These are phyloP conservation scores for Tinea trinotella DNA, from an alignment of 2,888 invertebrate species.

Conservation along the genomic window DNA sequence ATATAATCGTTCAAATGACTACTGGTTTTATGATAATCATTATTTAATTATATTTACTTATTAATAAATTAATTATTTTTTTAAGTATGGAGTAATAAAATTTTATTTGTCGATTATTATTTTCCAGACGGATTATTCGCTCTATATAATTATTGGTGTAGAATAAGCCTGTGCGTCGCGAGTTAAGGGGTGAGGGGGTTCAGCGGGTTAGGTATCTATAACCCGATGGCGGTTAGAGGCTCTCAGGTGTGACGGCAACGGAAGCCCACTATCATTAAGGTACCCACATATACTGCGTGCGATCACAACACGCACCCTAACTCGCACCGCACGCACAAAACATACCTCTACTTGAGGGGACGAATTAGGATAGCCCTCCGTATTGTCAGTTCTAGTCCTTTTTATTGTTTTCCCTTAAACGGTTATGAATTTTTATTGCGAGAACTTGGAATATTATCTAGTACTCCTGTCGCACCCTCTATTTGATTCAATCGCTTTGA, in stretches of 20 bases:
- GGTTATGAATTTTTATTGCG: constrained; percentile 22
- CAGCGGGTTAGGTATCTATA: constrained; percentile 52
- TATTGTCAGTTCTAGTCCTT: constrained; percentile 25
- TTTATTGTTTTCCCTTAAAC: constrained; percentile 26
- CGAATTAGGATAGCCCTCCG: constrained; percentile 36
- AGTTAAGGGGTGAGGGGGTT: constrained; percentile 55
- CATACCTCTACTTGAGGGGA: constrained; percentile 31
- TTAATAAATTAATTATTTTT: neutral
- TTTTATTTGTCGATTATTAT: too few species aligned
- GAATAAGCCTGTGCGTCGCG: constrained; percentile 37
- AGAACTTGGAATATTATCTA: neutral
- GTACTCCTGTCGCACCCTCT: too few species aligned
- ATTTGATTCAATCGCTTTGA: too few species aligned
- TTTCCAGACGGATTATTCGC: constrained; percentile 26
- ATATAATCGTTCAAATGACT: constrained; percentile 18
- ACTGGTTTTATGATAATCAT: constrained; percentile 20
- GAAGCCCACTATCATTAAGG: constrained; percentile 69
- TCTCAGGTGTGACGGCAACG: constrained; percentile 71
- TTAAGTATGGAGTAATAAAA: neutral
- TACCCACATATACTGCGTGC: constrained; percentile 39
- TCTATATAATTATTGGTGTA: constrained; percentile 31
- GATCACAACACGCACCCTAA: constrained; percentile 35
- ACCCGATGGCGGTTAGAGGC: constrained; percentile 66
- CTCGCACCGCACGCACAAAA: constrained; percentile 24
- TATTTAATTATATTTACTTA: constrained; percentile 10